Evolutionary conservation across 2,797 vertebrate genomes (phyloP).

Genomic region (Arctocebus calabarensis): DNA sequence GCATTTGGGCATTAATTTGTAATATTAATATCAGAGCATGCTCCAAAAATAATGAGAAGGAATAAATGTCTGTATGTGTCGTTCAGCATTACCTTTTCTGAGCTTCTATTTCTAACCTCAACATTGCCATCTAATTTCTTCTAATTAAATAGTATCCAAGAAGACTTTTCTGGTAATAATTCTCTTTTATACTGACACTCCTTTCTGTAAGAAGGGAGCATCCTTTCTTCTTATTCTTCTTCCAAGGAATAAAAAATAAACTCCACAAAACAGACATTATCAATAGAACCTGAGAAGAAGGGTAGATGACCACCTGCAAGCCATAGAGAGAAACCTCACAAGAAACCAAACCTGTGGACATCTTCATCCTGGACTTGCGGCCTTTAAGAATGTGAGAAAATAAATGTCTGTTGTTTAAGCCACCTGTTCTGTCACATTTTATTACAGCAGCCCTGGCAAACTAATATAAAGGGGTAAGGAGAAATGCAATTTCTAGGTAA

Average conservation of each 20-base stretch:
- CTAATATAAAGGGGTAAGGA: background rate
- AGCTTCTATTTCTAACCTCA: background rate
- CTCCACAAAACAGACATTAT: background rate
- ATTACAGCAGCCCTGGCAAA: constrained; percentile 6
- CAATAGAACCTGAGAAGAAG: background rate
- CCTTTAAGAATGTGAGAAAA: constrained; percentile 2
- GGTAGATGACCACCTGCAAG: background rate
- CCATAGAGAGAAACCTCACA: background rate
- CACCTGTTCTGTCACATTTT: background rate
- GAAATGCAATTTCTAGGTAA: background rate
- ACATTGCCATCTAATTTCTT: constrained; percentile 13
- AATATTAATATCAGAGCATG: constrained; percentile 4
- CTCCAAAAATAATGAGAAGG: constrained; percentile 4
- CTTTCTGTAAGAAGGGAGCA: background rate
- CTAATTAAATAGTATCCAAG: background rate
- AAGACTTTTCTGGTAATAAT: background rate
- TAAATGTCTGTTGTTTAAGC: background rate
- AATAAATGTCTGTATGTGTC: background rate
- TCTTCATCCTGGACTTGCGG: background rate
- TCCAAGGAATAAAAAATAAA: background rate
- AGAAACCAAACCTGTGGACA: background rate
- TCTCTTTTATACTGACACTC: constrained; percentile 29
- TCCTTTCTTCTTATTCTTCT: background rate
- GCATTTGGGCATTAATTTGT: background rate
- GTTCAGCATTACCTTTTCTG: constrained; percentile 3